phyloP scores from a whole-genome alignment of 1,140 invertebrate species.

The Philaenus spumarius region DNA sequence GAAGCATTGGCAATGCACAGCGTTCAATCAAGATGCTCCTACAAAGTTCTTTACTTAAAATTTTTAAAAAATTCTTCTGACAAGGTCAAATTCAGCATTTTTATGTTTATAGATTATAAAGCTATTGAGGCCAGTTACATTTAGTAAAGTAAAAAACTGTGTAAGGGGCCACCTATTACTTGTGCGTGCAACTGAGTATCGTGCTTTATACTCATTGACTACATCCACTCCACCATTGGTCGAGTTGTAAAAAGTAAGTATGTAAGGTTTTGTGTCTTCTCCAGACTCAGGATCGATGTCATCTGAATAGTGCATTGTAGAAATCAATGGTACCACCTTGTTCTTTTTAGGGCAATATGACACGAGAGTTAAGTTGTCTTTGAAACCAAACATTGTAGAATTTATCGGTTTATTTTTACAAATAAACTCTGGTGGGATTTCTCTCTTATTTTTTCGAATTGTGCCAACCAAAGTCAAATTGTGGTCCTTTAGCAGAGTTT shows the following conservation, averaged over 20 bases:
- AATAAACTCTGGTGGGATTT: slow-evolving; percentile 31
- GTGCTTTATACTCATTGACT: slow-evolving; percentile 30
- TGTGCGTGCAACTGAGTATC: slow-evolving; percentile 22
- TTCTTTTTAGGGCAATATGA: slow-evolving; percentile 35
- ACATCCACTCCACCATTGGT: slow-evolving; percentile 39
- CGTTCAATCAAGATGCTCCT: too few relatives aligned
- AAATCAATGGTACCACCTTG: slow-evolving; percentile 25
- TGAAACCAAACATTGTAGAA: not conserved
- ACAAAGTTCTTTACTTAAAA: too few relatives aligned
- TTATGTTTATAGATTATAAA: too few relatives aligned
- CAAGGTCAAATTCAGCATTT: too few relatives aligned
- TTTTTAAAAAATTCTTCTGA: too few relatives aligned
- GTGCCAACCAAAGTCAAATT: slow-evolving; percentile 37
- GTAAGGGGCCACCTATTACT: slow-evolving; percentile 31
- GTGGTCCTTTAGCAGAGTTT: slow-evolving; percentile 33
- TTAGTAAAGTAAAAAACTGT: slow-evolving; percentile 27
- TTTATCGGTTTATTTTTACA: not conserved
- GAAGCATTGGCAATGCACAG: too few relatives aligned
- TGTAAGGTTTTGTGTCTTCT: slow-evolving; percentile 32
- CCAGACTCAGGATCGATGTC: slow-evolving; percentile 24
- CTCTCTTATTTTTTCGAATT: slow-evolving; percentile 37
- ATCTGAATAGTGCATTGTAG: slow-evolving; percentile 31
- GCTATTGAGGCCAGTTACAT: slow-evolving; percentile 32
- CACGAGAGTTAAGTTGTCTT: not conserved
- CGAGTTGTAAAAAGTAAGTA: slow-evolving; percentile 35